These are phyloP conservation scores for Actinostola sp. DNA, from an alignment of 92 coral and sea anemone species.

Conservation along the genomic window DNA sequence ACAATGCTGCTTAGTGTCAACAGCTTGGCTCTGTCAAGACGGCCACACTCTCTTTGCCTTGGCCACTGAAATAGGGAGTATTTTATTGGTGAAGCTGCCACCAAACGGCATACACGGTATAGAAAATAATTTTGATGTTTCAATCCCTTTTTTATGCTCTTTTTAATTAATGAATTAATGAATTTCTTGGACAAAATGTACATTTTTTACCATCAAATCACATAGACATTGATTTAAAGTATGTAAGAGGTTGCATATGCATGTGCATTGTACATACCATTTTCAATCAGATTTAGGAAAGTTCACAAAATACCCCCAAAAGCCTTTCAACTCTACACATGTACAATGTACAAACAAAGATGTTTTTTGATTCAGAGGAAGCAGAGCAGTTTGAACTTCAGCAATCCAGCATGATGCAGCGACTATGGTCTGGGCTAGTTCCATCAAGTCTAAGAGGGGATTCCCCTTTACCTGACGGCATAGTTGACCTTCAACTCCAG, in stretches of 20 bases:
- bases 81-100: constrained; percentile 81
- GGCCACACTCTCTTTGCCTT: constrained; percentile 90
- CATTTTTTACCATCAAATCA: too few relatives aligned
- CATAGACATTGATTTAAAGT: too few relatives aligned
- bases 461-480: constrained; percentile 70
- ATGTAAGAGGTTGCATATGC: too few relatives aligned
- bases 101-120: constrained; percentile 78
- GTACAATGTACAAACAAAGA: background rate
- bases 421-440: constrained; percentile 96
- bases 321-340: too few relatives aligned
- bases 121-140: background rate
- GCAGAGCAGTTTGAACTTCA: constrained; percentile 92
- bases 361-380: constrained; percentile 35
- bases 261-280: too few relatives aligned
- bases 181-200: too few relatives aligned
- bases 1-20: constrained; percentile 63
- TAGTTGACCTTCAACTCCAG: constrained; percentile 65
- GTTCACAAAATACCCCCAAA: too few relatives aligned
- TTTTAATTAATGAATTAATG: background rate
- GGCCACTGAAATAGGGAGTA: constrained; percentile 71
- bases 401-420: constrained; percentile 91
- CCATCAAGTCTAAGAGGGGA: constrained; percentile 91
- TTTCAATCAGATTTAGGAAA: too few relatives aligned
- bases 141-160: background rate
- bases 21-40: constrained; percentile 97